phyloP scores from a whole-genome alignment of 2,888 invertebrate species.

The Patella caerulea region DNA sequence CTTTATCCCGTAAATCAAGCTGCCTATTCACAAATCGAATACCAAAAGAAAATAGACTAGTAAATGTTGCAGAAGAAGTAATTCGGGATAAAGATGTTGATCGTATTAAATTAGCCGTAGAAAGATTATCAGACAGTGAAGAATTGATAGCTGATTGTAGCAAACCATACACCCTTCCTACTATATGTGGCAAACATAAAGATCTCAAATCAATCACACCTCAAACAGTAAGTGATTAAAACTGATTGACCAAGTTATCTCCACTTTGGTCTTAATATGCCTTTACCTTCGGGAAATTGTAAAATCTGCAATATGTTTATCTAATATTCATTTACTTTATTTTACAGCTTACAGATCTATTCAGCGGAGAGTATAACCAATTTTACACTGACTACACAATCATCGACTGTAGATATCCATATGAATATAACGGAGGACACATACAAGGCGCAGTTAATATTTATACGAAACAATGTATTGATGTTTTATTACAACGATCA shows the following conservation, averaged over 20 bases:
- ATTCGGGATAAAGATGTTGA: not conserved
- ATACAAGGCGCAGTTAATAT: slow-evolving; percentile 20
- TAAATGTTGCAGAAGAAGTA: too few relatives aligned
- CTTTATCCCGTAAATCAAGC: not conserved
- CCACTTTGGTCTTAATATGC: too few relatives aligned
- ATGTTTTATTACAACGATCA: slow-evolving; percentile 14
- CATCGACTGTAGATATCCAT: slow-evolving; percentile 94
- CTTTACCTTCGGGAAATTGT: too few relatives aligned
- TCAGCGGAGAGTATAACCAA: slow-evolving; percentile 80
- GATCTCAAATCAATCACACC: slow-evolving; percentile 19
- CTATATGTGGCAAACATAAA: slow-evolving; percentile 15
- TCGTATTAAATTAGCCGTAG: not conserved
- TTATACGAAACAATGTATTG: slow-evolving; percentile 20
- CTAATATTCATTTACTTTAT: too few relatives aligned
- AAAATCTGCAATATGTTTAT: too few relatives aligned
- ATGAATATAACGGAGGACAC: slow-evolving; percentile 79
- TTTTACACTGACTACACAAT: slow-evolving; percentile 80
- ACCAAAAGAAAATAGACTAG: too few relatives aligned
- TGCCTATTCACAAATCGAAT: not conserved
- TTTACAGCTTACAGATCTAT: slow-evolving; percentile 71
- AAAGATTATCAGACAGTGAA: slow-evolving; percentile 2
- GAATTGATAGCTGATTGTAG: slow-evolving; percentile 8
- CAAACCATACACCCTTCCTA: slow-evolving; percentile 14
- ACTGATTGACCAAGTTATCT: too few relatives aligned
- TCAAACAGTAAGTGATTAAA: not conserved